These are phyloP conservation scores for Bombyx mori DNA, from an alignment of 1,140 invertebrate genomes.

Conservation along the genomic window ASM3026992v2 NC_085115.1:8710501-8711000, in stretches of 20 bases:
- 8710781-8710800: conserved; percentile 45
- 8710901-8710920: too few species aligned
- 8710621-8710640: too few species aligned
- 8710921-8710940: too few species aligned
- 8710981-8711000: too few species aligned
- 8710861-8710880: too few species aligned
- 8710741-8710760: conserved; percentile 45
- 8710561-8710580: too few species aligned
- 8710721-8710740: conserved; percentile 48
- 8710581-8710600: too few species aligned
- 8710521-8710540: not conserved
- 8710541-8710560: not conserved
- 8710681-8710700: conserved; percentile 57
- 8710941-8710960: too few species aligned
- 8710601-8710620: too few species aligned
- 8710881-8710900: too few species aligned
- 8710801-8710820: conserved; percentile 52
- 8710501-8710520: conserved; percentile 57
- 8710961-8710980: too few species aligned
- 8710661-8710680: conserved; percentile 63
- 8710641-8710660: not conserved
- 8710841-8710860: too few species aligned
- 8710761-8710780: conserved; percentile 56
- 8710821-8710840: not conserved
- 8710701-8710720: conserved; percentile 62